These are phyloP conservation scores for Cygnus atratus DNA, from an alignment of 2,113 vertebrate species.

Conservation along the genomic window DNA sequence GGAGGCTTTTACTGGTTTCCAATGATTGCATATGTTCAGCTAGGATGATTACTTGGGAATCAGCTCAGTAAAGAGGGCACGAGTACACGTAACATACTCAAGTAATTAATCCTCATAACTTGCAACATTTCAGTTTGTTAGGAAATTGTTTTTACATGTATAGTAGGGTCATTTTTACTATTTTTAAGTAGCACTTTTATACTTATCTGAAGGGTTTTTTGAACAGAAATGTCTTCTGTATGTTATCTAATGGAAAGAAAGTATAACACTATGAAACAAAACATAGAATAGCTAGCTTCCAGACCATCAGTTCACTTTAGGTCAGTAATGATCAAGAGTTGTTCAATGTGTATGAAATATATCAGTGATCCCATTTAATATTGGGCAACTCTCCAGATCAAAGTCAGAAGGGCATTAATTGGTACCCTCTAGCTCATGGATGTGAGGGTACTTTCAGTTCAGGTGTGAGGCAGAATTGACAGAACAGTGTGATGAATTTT, in stretches of 20 bases:
- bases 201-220: slow-evolving; percentile 39
- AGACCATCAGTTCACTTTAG: slow-evolving; percentile 35
- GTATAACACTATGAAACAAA: slow-evolving; percentile 9
- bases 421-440: not conserved
- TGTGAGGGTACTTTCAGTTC: not conserved
- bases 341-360: not conserved
- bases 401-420: slow-evolving; percentile 59
- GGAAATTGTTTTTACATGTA: not conserved
- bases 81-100: not conserved
- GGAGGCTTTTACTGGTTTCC: slow-evolving; percentile 20
- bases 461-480: not conserved
- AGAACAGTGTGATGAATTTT: not conserved
- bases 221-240: not conserved
- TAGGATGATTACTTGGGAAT: slow-evolving; percentile 28
- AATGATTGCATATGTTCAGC: not conserved
- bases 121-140: slow-evolving; percentile 53
- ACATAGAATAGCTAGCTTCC: not conserved
- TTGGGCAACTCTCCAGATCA: not conserved
- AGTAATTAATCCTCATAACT: slow-evolving; percentile 28
- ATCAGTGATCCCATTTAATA: not conserved
- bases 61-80: not conserved
- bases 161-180: slow-evolving; percentile 17
- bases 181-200: slow-evolving; percentile 60
- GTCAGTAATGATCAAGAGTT: slow-evolving; percentile 48
- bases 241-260: slow-evolving; percentile 7